Conservation (phyloP, 2,797 vertebrate species). For the Gymnopithys bicolor region DNA sequence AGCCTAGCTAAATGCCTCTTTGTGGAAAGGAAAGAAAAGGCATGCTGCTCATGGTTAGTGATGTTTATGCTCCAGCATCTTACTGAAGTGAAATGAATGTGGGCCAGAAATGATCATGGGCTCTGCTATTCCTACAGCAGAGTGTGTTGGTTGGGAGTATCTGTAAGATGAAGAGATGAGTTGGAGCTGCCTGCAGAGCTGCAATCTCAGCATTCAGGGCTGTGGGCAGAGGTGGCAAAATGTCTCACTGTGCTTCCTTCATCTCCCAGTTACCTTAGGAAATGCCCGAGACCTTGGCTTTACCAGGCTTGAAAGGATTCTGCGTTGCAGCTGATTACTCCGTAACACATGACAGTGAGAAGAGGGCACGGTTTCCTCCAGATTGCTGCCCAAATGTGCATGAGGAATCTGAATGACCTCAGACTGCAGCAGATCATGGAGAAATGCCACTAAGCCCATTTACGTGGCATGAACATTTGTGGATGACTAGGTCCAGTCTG, state of each 20-base stretch:
- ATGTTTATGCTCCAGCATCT: neutral
- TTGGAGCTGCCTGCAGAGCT: neutral
- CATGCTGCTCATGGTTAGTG: neutral
- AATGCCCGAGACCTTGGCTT: neutral
- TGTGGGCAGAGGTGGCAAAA: neutral
- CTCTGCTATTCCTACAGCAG: neutral
- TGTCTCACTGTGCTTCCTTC: accelerated
- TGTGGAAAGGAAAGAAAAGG: neutral
- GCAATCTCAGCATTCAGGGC: neutral
- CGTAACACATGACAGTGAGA: accelerated
- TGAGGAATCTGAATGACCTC: neutral
- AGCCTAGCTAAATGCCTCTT: conserved; percentile 38
- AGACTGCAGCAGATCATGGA: neutral
- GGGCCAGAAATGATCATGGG: neutral
- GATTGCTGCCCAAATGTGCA: accelerated
- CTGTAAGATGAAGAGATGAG: neutral
- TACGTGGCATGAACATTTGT: accelerated
- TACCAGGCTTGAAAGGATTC: neutral
- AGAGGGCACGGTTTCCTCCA: neutral
- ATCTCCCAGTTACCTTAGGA: neutral
- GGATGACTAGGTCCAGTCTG: neutral
- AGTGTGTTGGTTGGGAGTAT: neutral
- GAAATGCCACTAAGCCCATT: neutral
- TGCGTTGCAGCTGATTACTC: neutral
- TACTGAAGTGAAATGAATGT: neutral